These are phyloP conservation scores for Diphyllodes magnificus DNA, from an alignment of 2,113 vertebrate genomes.

Conservation along the genomic window DNA sequence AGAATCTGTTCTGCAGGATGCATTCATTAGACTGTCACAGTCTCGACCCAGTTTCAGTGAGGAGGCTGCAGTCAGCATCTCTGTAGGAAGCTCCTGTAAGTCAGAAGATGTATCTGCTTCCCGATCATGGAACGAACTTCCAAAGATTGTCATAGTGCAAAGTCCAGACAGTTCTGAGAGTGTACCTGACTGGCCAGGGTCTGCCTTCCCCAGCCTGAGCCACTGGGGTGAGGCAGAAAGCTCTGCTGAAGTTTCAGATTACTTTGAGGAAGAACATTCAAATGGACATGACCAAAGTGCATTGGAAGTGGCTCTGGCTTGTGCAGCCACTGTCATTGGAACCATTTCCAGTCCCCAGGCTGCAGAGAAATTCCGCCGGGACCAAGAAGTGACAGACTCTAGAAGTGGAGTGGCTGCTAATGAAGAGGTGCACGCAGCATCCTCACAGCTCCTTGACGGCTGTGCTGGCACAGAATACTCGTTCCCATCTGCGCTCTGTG, in stretches of 20 bases:
- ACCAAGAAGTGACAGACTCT: slow-evolving; percentile 57
- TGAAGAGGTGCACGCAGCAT: slow-evolving; percentile 16
- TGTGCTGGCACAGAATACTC: slow-evolving; percentile 71
- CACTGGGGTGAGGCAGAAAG: slow-evolving; percentile 58
- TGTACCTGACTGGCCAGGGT: slow-evolving; percentile 76
- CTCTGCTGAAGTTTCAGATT: slow-evolving; percentile 17
- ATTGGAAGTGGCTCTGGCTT: slow-evolving; percentile 87
- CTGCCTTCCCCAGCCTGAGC: slow-evolving; percentile 52
- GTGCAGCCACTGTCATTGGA: slow-evolving; percentile 89
- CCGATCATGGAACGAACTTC: slow-evolving; percentile 85
- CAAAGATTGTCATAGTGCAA: slow-evolving; percentile 94
- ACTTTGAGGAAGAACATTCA: slow-evolving; percentile 39
- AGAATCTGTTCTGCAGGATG: slow-evolving; percentile 93
- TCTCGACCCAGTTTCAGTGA: slow-evolving; percentile 77
- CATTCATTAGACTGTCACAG: slow-evolving; percentile 90
- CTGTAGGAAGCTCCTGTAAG: slow-evolving; percentile 52
- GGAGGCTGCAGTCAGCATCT: slow-evolving; percentile 76
- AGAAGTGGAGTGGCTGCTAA: background rate
- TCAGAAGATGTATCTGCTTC: slow-evolving; percentile 55
- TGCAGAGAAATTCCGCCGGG: slow-evolving; percentile 75
- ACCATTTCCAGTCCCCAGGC: slow-evolving; percentile 89
- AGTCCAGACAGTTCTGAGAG: slow-evolving; percentile 87
- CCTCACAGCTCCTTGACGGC: slow-evolving; percentile 1
- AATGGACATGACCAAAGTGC: slow-evolving; percentile 70
- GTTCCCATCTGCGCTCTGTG: slow-evolving; percentile 85